Conservation (phyloP, 2,113 vertebrate species). For the Steatornis caripensis region DNA sequence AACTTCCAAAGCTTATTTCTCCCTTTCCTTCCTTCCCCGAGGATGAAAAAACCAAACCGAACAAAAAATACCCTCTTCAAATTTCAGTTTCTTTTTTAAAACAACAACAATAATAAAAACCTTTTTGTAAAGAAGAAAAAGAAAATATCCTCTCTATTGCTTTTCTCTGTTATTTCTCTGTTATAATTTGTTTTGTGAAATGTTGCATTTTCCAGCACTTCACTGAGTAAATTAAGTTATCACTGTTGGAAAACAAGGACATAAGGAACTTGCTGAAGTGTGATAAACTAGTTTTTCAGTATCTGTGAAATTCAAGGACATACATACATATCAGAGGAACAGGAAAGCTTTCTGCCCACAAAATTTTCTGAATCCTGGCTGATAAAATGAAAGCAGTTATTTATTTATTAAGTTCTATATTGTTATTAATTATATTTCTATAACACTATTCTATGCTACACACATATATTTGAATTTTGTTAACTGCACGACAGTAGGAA, state of each 20-base stretch:
- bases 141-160: not conserved
- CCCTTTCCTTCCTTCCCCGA: not conserved
- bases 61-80: not conserved
- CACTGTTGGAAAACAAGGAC: constrained; percentile 27
- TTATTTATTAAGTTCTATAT: constrained; percentile 2
- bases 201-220: constrained; percentile 9
- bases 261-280: constrained; percentile 46
- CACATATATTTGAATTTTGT: not conserved
- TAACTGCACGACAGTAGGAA: not conserved
- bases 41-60: not conserved
- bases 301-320: constrained; percentile 44
- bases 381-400: not conserved
- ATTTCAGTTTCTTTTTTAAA: not conserved
- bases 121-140: not conserved
- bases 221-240: constrained; percentile 47
- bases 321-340: not conserved
- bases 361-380: not conserved
- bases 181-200: constrained; percentile 29
- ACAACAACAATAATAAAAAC: not conserved
- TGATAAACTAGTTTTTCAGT: constrained; percentile 34
- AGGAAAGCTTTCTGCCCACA: not conserved
- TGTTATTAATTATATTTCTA: not conserved
- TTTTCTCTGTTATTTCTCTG: not conserved
- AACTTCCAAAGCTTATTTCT: not conserved
- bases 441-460: not conserved